Percentiles rank a stretch among this genome's conserved stretches.
Evolutionary conservation across 2,113 vertebrate genomes (phyloP).

Genomic region (Centrocercus urophasianus): DNA sequence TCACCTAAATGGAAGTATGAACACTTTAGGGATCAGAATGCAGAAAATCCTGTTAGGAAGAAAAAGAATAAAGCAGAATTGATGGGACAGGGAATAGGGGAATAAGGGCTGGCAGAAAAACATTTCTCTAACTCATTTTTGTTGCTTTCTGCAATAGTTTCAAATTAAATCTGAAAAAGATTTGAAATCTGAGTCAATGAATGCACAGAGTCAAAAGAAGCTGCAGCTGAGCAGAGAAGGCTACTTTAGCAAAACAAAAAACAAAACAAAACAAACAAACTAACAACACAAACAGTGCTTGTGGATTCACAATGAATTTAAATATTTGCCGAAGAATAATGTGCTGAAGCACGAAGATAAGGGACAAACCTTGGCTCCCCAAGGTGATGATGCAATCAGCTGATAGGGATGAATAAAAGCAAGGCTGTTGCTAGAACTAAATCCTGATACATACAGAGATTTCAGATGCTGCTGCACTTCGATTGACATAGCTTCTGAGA

Average conservation of each 20-base stretch:
- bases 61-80: not conserved
- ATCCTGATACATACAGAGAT: slow-evolving; percentile 1
- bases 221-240: not conserved
- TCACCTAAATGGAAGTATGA: not conserved
- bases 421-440: not conserved
- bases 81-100: not conserved
- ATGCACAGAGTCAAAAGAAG: not conserved
- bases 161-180: not conserved
- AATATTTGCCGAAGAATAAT: slow-evolving; percentile 46
- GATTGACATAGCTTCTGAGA: not conserved
- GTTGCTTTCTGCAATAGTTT: not conserved
- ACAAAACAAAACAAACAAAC: no score
- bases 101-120: not conserved
- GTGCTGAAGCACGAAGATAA: slow-evolving; percentile 13
- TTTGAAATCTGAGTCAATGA: slow-evolving; percentile 3
- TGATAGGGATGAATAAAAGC: not conserved
- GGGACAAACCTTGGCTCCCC: not conserved
- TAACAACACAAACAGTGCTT: not conserved
- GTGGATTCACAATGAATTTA: slow-evolving; percentile 29
- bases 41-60: slow-evolving; percentile 11
- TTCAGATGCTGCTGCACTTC: not conserved
- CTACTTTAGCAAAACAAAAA: not conserved
- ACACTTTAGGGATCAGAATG: not conserved
- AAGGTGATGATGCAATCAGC: not conserved
- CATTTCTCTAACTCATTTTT: not conserved